Base-by-base conservation (phyloP, 1,140 invertebrate genomes). In the Cotesia typhae region DNA sequence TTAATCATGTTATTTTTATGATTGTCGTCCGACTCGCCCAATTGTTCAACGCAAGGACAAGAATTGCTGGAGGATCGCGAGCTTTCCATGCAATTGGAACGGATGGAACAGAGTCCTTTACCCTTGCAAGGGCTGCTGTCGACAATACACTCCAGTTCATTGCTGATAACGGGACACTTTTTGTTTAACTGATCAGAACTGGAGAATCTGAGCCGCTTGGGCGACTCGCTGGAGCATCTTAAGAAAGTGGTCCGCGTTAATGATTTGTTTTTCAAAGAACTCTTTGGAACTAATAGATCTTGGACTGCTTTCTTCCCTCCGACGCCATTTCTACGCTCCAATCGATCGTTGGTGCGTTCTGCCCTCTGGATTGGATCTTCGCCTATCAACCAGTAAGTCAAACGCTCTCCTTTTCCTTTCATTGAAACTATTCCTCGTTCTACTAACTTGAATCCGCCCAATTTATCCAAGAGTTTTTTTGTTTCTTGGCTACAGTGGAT, bases 361-460 rank as follows among this genome's bases (percentile, higher is more conserved):
- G 86, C 83, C 1, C 89, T 86, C 5, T 88, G 87, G 7, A 85
- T 80, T 10, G 88, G 80, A 67, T 95, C 92, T 81, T 96, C 94
- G 0, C 93, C 94, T 7, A 92, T 82, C 36, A 98, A 80, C 94
- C 95, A 98, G 83, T 94, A 97, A 1, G 96, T 97, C 59, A 92
- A 80, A 77, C 94, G 91, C 37, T 95, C 92, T 0, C 93, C 93
- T 83, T 95, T 95, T 5, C 94, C 96, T 85, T 98, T 97, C 90
- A 97, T 93, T 0, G 89, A 85, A 1, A 96, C 90, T 1, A 94
- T 75, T 0, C 96, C 96, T 4, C 96, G 89, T 77, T 96, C 94
- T 47, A 91, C 87, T 4, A 94, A 75, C 41, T 90, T 83, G 83
- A 96, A 97, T 2, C 95, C 95, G 1, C 93, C 93, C 1, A 97